Evolutionary conservation across 2,113 vertebrate genomes (phyloP).

Genomic region (Apodemus speciosus): DNA sequence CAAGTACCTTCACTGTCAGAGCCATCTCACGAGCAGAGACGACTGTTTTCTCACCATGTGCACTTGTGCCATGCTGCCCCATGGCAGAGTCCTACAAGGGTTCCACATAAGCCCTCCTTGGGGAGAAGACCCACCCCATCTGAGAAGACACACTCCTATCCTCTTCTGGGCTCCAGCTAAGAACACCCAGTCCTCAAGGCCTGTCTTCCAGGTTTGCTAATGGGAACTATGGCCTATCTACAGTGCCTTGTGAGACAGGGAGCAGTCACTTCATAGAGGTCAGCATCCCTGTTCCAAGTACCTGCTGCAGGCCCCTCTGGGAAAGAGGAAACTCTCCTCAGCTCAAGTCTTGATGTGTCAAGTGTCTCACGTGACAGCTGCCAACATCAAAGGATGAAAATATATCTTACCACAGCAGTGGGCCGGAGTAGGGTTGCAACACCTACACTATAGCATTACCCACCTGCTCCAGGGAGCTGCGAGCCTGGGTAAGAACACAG

Average conservation of each 20-base stretch:
- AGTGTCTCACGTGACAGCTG: background rate
- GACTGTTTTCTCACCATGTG: fast-evolving
- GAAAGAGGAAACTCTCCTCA: background rate
- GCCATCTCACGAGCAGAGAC: background rate
- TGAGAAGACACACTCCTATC: background rate
- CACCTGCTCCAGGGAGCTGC: background rate
- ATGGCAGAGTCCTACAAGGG: background rate
- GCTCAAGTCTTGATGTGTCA: background rate
- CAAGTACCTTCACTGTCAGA: background rate
- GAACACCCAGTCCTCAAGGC: background rate
- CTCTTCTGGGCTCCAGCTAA: too few species aligned
- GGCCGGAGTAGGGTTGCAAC: too few species aligned
- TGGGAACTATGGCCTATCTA: background rate
- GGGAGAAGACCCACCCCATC: background rate
- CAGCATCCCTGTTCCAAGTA: background rate
- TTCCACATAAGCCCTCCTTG: background rate
- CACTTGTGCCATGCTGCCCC: fast-evolving
- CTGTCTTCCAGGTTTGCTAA: background rate
- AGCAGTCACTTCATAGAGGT: background rate
- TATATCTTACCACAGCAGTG: background rate
- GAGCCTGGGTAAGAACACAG: background rate
- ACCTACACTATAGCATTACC: background rate
- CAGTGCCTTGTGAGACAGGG: background rate
- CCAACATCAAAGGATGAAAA: too few species aligned
- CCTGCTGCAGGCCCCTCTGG: background rate